phyloP scores from a whole-genome alignment of 2,797 vertebrate genomes.

The Diglossa cyanea region DNA sequence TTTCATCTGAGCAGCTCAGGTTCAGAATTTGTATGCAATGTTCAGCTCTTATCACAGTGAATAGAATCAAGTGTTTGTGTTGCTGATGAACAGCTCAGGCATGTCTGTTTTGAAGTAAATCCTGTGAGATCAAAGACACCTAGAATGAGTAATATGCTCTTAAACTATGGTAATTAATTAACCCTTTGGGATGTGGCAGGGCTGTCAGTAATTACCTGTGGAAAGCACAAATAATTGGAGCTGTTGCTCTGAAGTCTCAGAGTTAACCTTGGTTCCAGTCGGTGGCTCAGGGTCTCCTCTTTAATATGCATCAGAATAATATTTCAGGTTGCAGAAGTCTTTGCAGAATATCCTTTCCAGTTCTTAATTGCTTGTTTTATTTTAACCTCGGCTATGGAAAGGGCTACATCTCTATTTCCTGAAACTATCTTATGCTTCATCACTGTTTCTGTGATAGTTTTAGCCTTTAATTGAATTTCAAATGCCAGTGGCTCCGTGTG shows the following conservation, averaged over 20 bases:
- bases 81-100: background rate
- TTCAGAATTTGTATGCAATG: background rate
- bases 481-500: background rate
- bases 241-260: background rate
- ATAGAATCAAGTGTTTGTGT: background rate
- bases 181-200: background rate
- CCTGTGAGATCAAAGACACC: background rate
- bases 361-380: background rate
- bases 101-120: background rate
- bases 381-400: background rate
- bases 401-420: background rate
- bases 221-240: background rate
- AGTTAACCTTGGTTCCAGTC: background rate
- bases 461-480: slow-evolving; percentile 6
- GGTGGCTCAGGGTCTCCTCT: background rate
- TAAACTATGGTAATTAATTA: background rate
- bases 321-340: background rate
- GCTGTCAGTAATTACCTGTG: background rate
- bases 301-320: background rate
- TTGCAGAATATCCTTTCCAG: background rate
- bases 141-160: background rate
- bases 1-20: background rate
- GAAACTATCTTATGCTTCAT: background rate
- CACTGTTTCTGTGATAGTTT: background rate
- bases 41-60: background rate